A percentile compares a stretch with the other conserved stretches of the same genome.
These are phyloP conservation scores for Caenorhabditis drosophilae DNA, from an alignment of 2,888 invertebrate genomes.

Conservation along the genomic window DNA sequence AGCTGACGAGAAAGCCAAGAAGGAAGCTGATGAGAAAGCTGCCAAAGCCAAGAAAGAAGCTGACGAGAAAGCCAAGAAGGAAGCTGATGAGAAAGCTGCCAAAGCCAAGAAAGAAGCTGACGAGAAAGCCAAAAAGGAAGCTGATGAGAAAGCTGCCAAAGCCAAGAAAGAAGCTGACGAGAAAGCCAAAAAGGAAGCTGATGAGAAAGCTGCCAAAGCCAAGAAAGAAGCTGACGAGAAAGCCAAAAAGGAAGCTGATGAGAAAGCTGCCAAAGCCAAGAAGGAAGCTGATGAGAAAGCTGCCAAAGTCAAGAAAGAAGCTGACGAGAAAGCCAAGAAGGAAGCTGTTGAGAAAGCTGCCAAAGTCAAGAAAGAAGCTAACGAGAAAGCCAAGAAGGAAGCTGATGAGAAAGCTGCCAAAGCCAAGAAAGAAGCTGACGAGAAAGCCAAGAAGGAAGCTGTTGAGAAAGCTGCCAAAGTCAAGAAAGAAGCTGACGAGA, in stretches of 20 bases:
- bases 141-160: conserved; percentile 3
- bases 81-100: too few relatives aligned
- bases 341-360: neutral
- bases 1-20: neutral
- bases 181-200: conserved; percentile 7
- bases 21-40: conserved; percentile 15
- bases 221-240: conserved; percentile 4
- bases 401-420: neutral
- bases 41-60: conserved; percentile 16
- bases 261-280: neutral
- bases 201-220: neutral
- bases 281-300: neutral
- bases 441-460: conserved; percentile 4
- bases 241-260: conserved; percentile 7
- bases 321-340: conserved; percentile 1
- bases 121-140: conserved; percentile 8
- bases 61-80: conserved; percentile 17
- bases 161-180: conserved; percentile 6
- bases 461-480: neutral
- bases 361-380: neutral
- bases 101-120: neutral
- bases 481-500: conserved; percentile 6
- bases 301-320: neutral
- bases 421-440: conserved; percentile 1
- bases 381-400: neutral